phyloP scores from a whole-genome alignment of 1,140 invertebrate species.

The Papilio polytes region DNA sequence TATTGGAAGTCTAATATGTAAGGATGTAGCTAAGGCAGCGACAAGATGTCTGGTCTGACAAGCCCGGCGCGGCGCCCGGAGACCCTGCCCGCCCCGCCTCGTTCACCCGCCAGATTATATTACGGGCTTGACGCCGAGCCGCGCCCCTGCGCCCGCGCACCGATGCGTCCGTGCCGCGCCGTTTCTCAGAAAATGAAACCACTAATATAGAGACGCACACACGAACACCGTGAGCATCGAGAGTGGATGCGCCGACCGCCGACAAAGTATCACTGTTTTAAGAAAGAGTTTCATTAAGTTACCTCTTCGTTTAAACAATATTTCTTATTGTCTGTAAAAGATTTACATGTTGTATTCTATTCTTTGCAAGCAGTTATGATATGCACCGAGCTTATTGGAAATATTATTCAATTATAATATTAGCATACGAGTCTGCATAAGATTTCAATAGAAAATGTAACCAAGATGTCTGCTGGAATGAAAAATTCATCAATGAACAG shows the following conservation, averaged over 20 bases:
- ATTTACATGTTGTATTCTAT: not conserved
- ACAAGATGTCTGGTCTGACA: constrained; percentile 74
- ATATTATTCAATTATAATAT: too few relatives aligned
- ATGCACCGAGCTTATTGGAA: not conserved
- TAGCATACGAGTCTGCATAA: too few relatives aligned
- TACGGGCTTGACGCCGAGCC: constrained; percentile 88
- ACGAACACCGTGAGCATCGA: constrained; percentile 45
- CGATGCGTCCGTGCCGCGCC: constrained; percentile 71
- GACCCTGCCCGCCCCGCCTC: constrained; percentile 51
- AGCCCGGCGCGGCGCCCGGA: constrained; percentile 55
- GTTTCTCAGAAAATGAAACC: constrained; percentile 77
- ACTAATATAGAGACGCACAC: constrained; percentile 59
- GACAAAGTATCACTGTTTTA: constrained; percentile 26
- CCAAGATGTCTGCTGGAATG: too few relatives aligned
- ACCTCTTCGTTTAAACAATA: not conserved
- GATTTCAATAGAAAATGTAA: too few relatives aligned
- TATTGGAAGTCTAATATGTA: constrained; percentile 23
- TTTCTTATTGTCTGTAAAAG: not conserved
- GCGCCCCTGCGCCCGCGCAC: constrained; percentile 59
- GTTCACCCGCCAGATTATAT: constrained; percentile 77
- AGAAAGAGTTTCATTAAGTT: constrained; percentile 22
- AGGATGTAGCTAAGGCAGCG: constrained; percentile 62
- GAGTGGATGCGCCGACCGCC: constrained; percentile 47
- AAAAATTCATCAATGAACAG: not conserved
- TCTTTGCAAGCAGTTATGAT: not conserved